These are phyloP conservation scores for Danaus plexippus DNA, from an alignment of 1,140 invertebrate genomes.

Conservation along the genomic window DNA sequence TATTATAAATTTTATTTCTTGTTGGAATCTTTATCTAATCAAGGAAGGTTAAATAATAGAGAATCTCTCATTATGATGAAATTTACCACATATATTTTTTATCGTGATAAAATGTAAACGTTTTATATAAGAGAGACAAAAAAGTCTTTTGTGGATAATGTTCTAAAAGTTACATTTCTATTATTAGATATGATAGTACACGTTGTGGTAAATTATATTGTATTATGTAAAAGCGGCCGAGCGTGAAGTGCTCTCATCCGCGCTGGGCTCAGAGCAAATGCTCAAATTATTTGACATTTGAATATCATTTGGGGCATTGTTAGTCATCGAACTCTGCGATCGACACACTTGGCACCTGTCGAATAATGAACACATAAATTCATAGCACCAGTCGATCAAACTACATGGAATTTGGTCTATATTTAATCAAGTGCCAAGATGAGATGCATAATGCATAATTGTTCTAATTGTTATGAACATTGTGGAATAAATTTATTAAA, in stretches of 20 bases:
- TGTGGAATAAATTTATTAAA: too few species aligned
- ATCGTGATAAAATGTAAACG: too few species aligned
- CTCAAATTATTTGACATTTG: slow-evolving; percentile 71
- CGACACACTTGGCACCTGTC: slow-evolving; percentile 71
- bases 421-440: slow-evolving; percentile 61
- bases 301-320: slow-evolving; percentile 67
- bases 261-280: slow-evolving; percentile 44
- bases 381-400: slow-evolving; percentile 62
- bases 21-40: too few species aligned
- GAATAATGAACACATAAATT: slow-evolving; percentile 71
- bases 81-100: slow-evolving; percentile 2
- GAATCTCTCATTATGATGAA: too few species aligned
- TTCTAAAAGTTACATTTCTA: too few species aligned
- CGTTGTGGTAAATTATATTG: slow-evolving; percentile 1
- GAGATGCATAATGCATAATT: slow-evolving; percentile 24
- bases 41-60: too few species aligned
- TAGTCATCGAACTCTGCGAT: slow-evolving; percentile 68
- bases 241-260: slow-evolving; percentile 27
- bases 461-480: too few species aligned
- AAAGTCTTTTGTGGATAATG: too few species aligned
- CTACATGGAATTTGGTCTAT: slow-evolving; percentile 67
- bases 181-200: too few species aligned
- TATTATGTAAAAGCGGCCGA: slow-evolving; percentile 24
- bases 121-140: too few species aligned
- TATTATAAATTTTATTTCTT: too few species aligned